phyloP scores from a whole-genome alignment of 1,140 invertebrate genomes.

The Drosophila repletoides region DNA sequence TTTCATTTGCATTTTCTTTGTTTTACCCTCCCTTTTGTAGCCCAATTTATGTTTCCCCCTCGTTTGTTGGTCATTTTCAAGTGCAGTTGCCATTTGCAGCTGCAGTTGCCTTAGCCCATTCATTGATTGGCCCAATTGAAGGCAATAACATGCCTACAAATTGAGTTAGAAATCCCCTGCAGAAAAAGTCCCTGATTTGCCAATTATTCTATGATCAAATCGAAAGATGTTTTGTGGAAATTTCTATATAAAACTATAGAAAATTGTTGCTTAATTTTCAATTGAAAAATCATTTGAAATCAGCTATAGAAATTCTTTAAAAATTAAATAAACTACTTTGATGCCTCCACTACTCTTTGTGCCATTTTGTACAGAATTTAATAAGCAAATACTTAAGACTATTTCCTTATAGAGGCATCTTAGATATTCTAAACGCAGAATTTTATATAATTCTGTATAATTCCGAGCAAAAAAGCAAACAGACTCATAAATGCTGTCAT shows the following conservation, averaged over 20 bases:
- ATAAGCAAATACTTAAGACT: too few relatives aligned
- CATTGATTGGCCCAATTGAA: slow-evolving; percentile 30
- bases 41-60: background rate
- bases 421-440: slow-evolving; percentile 17
- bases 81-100: slow-evolving; percentile 31
- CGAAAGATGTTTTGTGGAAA: too few relatives aligned
- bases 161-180: slow-evolving; percentile 6
- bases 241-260: background rate
- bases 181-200: background rate
- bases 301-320: too few relatives aligned
- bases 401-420: background rate
- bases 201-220: slow-evolving; percentile 15
- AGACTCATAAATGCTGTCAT: slow-evolving; percentile 24
- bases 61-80: slow-evolving; percentile 20
- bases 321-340: too few relatives aligned
- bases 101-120: slow-evolving; percentile 11
- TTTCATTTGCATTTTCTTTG: slow-evolving; percentile 20
- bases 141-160: slow-evolving; percentile 23
- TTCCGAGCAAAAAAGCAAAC: slow-evolving; percentile 5
- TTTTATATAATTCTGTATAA: background rate
- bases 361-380: too few relatives aligned
- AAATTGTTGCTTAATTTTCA: too few relatives aligned
- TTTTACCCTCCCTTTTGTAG: background rate
- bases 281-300: too few relatives aligned
- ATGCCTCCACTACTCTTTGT: too few relatives aligned